phyloP scores from a whole-genome alignment of 2,797 vertebrate species.

The Ctenopoma multispine region DNA sequence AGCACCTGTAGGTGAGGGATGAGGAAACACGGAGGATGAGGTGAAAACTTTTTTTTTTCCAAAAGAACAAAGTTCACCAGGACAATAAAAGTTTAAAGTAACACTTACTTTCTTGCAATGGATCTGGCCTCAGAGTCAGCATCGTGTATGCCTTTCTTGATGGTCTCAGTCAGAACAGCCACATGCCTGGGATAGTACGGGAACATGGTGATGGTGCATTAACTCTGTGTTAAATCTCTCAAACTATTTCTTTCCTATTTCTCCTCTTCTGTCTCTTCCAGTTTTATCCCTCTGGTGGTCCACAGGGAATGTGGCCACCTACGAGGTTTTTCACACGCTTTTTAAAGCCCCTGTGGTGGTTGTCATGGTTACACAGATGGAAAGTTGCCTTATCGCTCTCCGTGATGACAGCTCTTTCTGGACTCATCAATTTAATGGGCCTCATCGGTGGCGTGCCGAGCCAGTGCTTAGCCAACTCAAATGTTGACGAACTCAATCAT shows the following conservation, averaged over 20 bases:
- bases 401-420: slow-evolving; percentile 53
- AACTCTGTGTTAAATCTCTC: not conserved
- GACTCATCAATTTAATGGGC: slow-evolving; percentile 75
- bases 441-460: slow-evolving; percentile 74
- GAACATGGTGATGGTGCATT: slow-evolving; percentile 58
- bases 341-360: slow-evolving; percentile 71
- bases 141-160: slow-evolving; percentile 98
- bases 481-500: slow-evolving; percentile 65
- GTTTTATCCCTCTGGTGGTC: slow-evolving; percentile 32
- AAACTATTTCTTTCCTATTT: not conserved
- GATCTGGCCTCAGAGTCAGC: slow-evolving; percentile 97
- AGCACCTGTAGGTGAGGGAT: slow-evolving; percentile 85
- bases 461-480: slow-evolving; percentile 60
- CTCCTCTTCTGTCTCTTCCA: slow-evolving; percentile 6
- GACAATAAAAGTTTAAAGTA: not conserved
- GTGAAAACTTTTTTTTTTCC: not conserved
- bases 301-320: slow-evolving; percentile 55
- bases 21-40: not conserved
- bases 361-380: slow-evolving; percentile 68
- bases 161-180: slow-evolving; percentile 96
- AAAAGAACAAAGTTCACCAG: not conserved
- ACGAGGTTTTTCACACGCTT: slow-evolving; percentile 50
- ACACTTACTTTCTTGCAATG: slow-evolving; percentile 96
- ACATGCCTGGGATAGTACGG: slow-evolving; percentile 90
- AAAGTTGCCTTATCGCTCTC: slow-evolving; percentile 9